phyloP scores from a whole-genome alignment of 2,888 invertebrate species.

The Thera britannica region DNA sequence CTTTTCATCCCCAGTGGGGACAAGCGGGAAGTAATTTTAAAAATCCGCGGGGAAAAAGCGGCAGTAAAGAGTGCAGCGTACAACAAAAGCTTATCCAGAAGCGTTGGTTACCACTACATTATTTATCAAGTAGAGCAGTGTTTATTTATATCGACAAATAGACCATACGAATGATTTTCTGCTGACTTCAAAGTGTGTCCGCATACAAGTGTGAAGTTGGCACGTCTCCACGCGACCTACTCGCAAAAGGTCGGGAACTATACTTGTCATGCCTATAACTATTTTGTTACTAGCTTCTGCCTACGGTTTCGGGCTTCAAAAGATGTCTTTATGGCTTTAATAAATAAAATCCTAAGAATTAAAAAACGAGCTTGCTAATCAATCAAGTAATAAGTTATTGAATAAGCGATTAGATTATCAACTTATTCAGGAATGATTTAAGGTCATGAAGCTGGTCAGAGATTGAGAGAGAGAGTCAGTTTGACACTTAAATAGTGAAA shows the following conservation, averaged over 20 bases:
- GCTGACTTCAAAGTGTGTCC: slow-evolving; percentile 48
- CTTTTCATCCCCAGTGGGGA: no score
- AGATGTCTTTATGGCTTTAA: not conserved
- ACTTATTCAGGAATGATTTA: no score
- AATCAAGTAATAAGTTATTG: no score
- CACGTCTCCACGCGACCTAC: slow-evolving; percentile 51
- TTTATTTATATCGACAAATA: slow-evolving; percentile 41
- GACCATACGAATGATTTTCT: slow-evolving; percentile 51
- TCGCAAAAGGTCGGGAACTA: slow-evolving; percentile 50
- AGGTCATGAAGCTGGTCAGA: no score
- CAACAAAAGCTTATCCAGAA: no score
- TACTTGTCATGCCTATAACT: slow-evolving; percentile 35
- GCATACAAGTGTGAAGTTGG: slow-evolving; percentile 44
- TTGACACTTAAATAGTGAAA: not conserved
- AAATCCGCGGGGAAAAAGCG: no score
- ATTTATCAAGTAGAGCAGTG: slow-evolving; percentile 3
- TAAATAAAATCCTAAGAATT: not conserved
- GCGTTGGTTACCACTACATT: no score
- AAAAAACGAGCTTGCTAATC: no score
- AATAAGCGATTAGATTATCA: no score
- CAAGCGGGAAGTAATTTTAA: no score
- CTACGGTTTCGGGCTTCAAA: not conserved
- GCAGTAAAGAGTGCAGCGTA: no score
- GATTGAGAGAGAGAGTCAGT: not conserved
- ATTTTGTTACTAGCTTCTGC: slow-evolving; percentile 21